phyloP scores from a whole-genome alignment of 2,113 vertebrate species.

The Urocolius indicus region DNA sequence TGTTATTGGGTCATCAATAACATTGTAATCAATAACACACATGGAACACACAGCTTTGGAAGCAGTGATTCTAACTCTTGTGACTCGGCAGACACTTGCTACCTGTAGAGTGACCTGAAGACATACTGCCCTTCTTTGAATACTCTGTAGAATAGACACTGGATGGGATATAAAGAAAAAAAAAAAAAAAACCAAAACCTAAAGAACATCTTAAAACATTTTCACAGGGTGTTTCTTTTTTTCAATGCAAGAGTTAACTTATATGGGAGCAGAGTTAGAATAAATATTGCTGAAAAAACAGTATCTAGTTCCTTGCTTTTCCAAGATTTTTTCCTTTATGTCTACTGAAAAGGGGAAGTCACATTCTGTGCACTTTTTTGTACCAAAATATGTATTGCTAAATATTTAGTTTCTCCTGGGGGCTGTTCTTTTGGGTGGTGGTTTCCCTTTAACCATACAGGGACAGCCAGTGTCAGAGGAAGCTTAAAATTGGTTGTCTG shows the following conservation, averaged over 20 bases:
- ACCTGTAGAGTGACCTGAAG: neutral
- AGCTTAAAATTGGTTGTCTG: neutral
- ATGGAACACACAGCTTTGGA: neutral
- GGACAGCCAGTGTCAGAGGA: neutral
- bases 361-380: neutral
- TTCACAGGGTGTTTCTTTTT: neutral
- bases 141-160: neutral
- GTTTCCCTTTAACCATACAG: neutral
- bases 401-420: neutral
- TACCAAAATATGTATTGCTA: neutral
- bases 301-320: neutral
- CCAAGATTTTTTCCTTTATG: neutral
- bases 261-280: neutral
- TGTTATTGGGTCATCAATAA: neutral
- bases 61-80: neutral
- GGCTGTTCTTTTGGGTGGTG: neutral
- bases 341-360: neutral
- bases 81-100: neutral
- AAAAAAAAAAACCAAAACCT: neutral
- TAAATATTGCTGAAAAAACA: constrained; percentile 23
- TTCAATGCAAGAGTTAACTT: neutral
- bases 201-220: neutral
- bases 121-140: neutral
- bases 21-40: neutral
- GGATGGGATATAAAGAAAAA: neutral